Evolutionary conservation across 2,888 invertebrate species (phyloP), one percentile per base, ranked within the genome.

Genomic region (Philaethria dido): DNA sequence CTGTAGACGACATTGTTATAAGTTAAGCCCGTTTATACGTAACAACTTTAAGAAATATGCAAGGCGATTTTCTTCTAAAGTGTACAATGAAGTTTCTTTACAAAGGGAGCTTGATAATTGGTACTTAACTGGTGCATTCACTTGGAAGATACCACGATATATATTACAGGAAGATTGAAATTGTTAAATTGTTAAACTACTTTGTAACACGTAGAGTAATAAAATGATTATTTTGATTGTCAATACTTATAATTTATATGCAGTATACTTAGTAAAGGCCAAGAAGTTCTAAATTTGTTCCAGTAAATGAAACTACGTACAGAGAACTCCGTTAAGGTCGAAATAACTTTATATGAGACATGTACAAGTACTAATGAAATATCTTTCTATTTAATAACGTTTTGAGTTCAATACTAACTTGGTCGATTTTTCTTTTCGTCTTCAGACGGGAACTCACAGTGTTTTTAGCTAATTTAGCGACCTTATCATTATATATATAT

Each of bases 1-100:
- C 78, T 75, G 83, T 82, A 80, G 81, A 81, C 80, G 83, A 84
- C 84, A 88, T 87, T 87, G 86, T 91, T 88, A 85, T 83, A 85
- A 87, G 83, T 87, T 85, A 82, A 76, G 75, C 78, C 79, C 82
- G 77, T 83, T 77, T 82, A 80, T 83, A 78, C 77, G 78, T 82
- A 72, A 79, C 83, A 83, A 83, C 80, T 81, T 74, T 55, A 59
- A 69, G 68, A 70, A 73, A 69, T 73, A 71, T 69, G 69, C 66
- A 69, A 65, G 64, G 69, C 55, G 66, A 68, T 66, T 70, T 69
- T 72, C 62, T 68, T 68, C 44, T 50, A 62, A 54, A 66, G 64
- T 69, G 66, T 64, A 71, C 69, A 69, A 69, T 69, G 52, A 59
- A 69, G 64, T 67, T 67, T 64, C 69, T 67, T 69, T 71, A 71